These are phyloP conservation scores for Cinclus cinclus DNA, from an alignment of 2,113 vertebrate species.

Conservation along the genomic window DNA sequence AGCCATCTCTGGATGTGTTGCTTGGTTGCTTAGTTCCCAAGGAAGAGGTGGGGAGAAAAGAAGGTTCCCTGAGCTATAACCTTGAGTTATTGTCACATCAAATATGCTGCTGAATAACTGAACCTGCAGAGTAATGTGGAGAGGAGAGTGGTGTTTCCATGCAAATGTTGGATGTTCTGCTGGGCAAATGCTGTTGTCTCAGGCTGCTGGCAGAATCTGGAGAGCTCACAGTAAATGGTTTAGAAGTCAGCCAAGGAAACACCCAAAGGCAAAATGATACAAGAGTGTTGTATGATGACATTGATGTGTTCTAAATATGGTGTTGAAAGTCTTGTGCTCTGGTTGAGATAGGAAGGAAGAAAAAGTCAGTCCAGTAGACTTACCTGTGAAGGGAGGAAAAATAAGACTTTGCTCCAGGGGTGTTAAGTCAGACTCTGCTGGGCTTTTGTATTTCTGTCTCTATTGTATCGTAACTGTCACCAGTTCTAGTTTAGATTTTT, in stretches of 20 bases:
- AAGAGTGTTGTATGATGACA: neutral
- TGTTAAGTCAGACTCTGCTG: neutral
- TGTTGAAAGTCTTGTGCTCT: neutral
- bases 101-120: neutral
- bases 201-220: neutral
- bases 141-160: neutral
- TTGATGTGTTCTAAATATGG: neutral
- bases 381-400: neutral
- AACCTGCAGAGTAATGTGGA: accelerated
- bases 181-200: neutral
- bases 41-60: neutral
- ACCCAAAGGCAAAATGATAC: neutral
- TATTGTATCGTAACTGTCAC: neutral
- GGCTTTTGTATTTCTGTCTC: neutral
- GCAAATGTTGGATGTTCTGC: neutral
- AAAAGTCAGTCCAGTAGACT: neutral
- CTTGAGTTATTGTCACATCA: neutral
- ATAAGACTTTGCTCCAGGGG: neutral
- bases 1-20: neutral
- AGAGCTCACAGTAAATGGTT: neutral
- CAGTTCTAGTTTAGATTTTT: neutral
- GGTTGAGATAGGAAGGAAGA: neutral
- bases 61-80: neutral
- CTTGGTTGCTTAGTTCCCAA: neutral
- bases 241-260: neutral